These are phyloP conservation scores for Echinops telfairi DNA, from an alignment of 2,113 vertebrate genomes.

Conservation along the genomic window DNA sequence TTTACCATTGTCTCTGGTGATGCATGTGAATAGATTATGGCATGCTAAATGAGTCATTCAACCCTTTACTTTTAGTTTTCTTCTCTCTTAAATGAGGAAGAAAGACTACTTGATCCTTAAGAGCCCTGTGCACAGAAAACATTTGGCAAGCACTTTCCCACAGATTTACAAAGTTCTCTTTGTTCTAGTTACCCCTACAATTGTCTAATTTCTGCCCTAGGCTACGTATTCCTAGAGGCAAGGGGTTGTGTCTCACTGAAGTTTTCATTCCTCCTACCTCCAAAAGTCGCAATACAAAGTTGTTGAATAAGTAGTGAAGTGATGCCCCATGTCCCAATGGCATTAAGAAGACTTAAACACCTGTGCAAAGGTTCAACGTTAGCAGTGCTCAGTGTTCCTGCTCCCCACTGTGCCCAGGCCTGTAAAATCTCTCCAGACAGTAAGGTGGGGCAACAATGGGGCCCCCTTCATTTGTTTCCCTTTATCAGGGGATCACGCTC, in stretches of 20 bases:
- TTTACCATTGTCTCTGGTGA: background rate
- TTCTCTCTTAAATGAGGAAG: constrained; percentile 29
- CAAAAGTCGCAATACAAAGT: background rate
- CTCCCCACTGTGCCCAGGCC: background rate
- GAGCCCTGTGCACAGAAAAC: background rate
- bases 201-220: constrained; percentile 5
- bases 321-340: background rate
- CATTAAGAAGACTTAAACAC: constrained; percentile 2
- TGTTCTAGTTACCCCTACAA: background rate
- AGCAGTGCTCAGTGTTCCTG: background rate
- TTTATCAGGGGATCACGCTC: background rate
- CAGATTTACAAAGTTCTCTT: background rate
- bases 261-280: background rate
- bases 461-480: background rate
- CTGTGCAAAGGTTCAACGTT: background rate
- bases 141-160: constrained; percentile 23
- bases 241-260: constrained; percentile 4
- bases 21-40: background rate
- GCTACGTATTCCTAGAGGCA: constrained; percentile 3
- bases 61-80: constrained; percentile 42
- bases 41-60: constrained; percentile 4
- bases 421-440: background rate
- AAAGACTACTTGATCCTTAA: constrained; percentile 34
- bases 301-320: background rate
- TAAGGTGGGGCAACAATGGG: background rate